Evolutionary conservation across 1,140 invertebrate species (phyloP).

Genomic region (Phenacoccus solenopsis): DNA sequence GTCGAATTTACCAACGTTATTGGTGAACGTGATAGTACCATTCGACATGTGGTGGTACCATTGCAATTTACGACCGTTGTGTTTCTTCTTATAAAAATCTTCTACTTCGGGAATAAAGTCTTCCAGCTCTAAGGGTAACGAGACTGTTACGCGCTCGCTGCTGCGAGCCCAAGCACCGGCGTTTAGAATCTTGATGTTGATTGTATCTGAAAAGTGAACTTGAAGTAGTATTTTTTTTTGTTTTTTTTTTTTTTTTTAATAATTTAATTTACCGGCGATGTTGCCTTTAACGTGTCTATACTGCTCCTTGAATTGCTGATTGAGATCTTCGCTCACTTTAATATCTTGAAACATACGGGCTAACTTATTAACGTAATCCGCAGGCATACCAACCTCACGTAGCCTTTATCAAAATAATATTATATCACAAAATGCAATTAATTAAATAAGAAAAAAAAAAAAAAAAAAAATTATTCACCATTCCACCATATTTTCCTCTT

Average conservation of each 20-base stretch:
- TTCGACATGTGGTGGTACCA: slow-evolving; percentile 99
- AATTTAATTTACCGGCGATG: slow-evolving; percentile 34
- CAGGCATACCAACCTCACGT: slow-evolving; percentile 93
- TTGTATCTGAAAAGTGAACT: slow-evolving; percentile 41
- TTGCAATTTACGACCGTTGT: slow-evolving; percentile 93
- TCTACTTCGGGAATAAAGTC: slow-evolving; percentile 97
- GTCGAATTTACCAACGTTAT: slow-evolving; percentile 88
- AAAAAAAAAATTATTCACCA: slow-evolving; percentile 44
- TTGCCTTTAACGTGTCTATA: slow-evolving; percentile 43
- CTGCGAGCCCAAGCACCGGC: slow-evolving; percentile 94
- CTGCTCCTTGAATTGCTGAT: slow-evolving; percentile 75
- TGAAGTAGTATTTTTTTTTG: neutral
- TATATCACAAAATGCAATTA: slow-evolving; percentile 7
- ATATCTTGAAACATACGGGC: slow-evolving; percentile 97
- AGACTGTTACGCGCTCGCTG: slow-evolving; percentile 86
- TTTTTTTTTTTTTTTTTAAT: slow-evolving; percentile 19
- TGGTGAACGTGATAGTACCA: slow-evolving; percentile 88
- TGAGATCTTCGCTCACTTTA: slow-evolving; percentile 97
- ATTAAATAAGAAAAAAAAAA: too few relatives aligned
- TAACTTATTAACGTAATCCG: slow-evolving; percentile 97
- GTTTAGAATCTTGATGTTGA: slow-evolving; percentile 92
- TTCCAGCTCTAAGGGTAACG: slow-evolving; percentile 90
- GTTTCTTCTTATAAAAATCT: slow-evolving; percentile 90
- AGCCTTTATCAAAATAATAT: slow-evolving; percentile 35
- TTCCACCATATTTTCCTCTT: slow-evolving; percentile 99